Evolutionary conservation across 2,113 vertebrate genomes (phyloP), one percentile per base, ranked within the genome.

Genomic region (Pseudopodoces humilis): DNA sequence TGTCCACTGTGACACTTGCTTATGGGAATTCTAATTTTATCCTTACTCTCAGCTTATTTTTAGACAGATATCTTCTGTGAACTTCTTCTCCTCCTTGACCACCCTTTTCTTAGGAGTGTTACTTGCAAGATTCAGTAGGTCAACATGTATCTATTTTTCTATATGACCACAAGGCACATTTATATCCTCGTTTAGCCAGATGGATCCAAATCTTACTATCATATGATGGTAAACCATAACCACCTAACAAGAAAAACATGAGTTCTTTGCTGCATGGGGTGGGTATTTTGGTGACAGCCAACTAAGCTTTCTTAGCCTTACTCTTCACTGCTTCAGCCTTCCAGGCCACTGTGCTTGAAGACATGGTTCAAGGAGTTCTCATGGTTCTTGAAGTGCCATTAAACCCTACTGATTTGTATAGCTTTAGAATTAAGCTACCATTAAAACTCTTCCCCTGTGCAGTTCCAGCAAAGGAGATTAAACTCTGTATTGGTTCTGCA

Each of bases 401-500:
- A 89, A 94, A 49, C 56, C 56, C 49, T 19, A 56, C 35, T 82
- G 86, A 81, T 64, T 56, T 62, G n/a, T 75, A 71, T 82, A 94
- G 47, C 65, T 94, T 93, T 94, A 86, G 41, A 92, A 84, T 52
- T 82, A 93, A 96, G 64, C 80, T 82, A 56, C 65, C 77, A 82
- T 94, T 92, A 84, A 88, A 84, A 86, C 31, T 86, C 68, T 75
- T 91, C 53, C 76, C 19, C 70, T 47, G 28, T 82, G 65, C 52
- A 53, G 80, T 81, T 88, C 47, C 56, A 78, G 76, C 35, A 90
- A 92, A 95, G 37, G 41, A 83, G 88, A 95, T 93, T 94, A 94
- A 86, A 50, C n/a, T 39, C n/a, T 44, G 11, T 85, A 28, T 41
- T 88, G 27, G 44, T 56, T 86, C 83, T 95, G 77, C 3, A 7